A percentile compares a stretch with the other conserved stretches of the same genome.
Conservation (phyloP, 2,113 vertebrate genomes). For the Noctilio leporinus region DNA sequence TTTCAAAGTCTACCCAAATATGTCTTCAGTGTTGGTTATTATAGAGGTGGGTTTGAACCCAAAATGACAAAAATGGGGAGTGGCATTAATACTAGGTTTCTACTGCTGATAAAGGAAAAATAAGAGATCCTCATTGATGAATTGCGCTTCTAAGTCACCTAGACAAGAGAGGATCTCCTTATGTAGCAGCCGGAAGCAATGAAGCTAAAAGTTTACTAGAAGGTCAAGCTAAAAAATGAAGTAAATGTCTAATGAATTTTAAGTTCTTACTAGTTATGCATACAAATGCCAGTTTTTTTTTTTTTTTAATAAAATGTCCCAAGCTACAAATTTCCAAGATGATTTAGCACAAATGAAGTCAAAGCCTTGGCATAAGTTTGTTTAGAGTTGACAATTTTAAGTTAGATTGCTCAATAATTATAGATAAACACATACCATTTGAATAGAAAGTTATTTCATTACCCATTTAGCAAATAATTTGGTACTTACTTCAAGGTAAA, state of each 20-base stretch:
- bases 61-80: not conserved
- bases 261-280: not conserved
- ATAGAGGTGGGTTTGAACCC: not conserved
- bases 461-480: not conserved
- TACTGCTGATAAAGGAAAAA: not conserved
- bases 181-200: constrained; percentile 90
- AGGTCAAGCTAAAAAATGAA: constrained; percentile 84
- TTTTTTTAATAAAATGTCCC: constrained; percentile 59
- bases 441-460: not conserved
- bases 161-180: constrained; percentile 76
- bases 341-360: no score
- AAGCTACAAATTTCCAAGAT: not conserved
- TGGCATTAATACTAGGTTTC: not conserved
- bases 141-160: not conserved
- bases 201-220: constrained; percentile 93
- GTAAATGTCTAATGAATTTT: not conserved
- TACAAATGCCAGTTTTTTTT: constrained; percentile 33
- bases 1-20: constrained; percentile 84
- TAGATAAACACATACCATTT: not conserved
- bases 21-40: constrained; percentile 12
- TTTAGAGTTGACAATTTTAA: not conserved
- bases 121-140: not conserved
- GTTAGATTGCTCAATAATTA: not conserved
- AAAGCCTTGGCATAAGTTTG: no score
- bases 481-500: not conserved